These are phyloP conservation scores for Hermetia illucens DNA, from an alignment of 1,140 invertebrate genomes.

Conservation along the genomic window DNA sequence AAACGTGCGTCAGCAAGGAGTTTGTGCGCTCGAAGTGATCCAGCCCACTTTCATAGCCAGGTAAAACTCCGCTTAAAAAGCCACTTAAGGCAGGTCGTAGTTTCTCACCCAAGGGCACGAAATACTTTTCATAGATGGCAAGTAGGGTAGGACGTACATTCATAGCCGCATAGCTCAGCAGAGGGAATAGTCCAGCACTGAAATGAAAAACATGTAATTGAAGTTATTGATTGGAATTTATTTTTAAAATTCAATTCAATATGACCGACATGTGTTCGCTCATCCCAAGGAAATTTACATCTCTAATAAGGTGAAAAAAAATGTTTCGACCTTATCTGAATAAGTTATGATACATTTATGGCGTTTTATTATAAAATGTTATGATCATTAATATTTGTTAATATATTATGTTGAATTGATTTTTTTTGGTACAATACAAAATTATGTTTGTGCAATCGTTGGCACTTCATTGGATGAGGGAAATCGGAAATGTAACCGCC, in stretches of 20 bases:
- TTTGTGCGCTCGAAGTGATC: constrained; percentile 80
- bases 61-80: constrained; percentile 69
- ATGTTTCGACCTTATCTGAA: no score
- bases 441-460: no score
- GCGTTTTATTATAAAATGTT: no score
- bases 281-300: no score
- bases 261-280: constrained; percentile 3
- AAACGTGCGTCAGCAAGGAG: constrained; percentile 56
- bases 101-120: constrained; percentile 68
- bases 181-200: constrained; percentile 67
- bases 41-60: constrained; percentile 81
- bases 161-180: constrained; percentile 82
- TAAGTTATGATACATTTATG: no score
- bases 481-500: no score
- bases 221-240: background rate
- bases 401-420: no score
- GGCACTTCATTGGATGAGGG: no score
- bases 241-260: background rate
- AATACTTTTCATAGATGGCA: constrained; percentile 83
- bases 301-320: no score
- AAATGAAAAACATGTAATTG: background rate
- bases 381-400: no score
- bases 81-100: constrained; percentile 76
- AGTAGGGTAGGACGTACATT: constrained; percentile 73
- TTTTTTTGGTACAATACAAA: no score